Evolutionary conservation across 2,113 vertebrate species (phyloP).

Genomic region (Delphinus delphis): DNA sequence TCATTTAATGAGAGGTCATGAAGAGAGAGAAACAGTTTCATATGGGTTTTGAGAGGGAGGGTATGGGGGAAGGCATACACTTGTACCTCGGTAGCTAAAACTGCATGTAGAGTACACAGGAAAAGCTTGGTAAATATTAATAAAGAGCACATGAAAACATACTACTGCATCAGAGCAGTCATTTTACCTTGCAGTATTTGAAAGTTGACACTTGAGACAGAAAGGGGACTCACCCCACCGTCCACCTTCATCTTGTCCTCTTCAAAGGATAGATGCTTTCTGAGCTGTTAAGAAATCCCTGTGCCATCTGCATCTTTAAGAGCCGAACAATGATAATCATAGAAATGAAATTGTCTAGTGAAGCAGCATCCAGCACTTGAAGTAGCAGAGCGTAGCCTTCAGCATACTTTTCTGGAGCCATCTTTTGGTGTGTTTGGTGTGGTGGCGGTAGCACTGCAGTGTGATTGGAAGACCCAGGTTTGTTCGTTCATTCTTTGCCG

Average conservation of each 20-base stretch:
- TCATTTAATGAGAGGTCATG: constrained; percentile 6
- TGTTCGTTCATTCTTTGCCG: neutral
- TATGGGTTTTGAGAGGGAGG: constrained; percentile 12
- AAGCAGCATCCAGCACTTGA: neutral
- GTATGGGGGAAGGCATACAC: neutral
- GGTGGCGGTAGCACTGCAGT: neutral
- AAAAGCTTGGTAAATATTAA: neutral
- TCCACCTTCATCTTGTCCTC: neutral
- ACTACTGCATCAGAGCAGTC: neutral
- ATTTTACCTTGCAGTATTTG: constrained; percentile 35
- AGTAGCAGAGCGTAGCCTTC: neutral
- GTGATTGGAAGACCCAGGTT: neutral
- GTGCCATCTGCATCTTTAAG: neutral
- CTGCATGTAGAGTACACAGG: neutral
- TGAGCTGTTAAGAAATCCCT: neutral
- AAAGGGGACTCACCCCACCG: neutral
- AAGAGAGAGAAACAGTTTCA: neutral
- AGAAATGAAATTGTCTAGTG: neutral
- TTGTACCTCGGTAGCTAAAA: neutral
- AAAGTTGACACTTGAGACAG: constrained; percentile 32
- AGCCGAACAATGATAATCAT: neutral
- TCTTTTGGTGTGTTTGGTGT: neutral
- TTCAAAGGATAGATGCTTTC: neutral
- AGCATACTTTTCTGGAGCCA: neutral
- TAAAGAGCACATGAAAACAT: neutral